Conservation (phyloP, 2,888 invertebrate species). For the Homarus gammarus region DNA sequence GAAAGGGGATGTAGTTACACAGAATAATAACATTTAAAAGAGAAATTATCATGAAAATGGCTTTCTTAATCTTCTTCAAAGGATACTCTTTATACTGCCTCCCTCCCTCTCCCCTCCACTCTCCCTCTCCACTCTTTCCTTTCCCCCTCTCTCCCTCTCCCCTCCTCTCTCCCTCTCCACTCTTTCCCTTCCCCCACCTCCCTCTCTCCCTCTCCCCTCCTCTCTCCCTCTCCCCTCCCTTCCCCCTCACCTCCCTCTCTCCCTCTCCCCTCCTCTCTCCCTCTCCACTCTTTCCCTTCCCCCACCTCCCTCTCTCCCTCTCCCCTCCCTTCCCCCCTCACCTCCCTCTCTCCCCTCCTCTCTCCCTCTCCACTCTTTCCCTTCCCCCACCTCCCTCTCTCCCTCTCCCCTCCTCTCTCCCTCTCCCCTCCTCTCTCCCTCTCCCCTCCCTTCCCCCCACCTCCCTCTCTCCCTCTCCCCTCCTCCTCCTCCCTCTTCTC, state of each 20-base stretch:
- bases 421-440: neutral
- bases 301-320: neutral
- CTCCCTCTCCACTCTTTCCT: neutral
- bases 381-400: neutral
- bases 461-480: neutral
- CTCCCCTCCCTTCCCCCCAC: neutral
- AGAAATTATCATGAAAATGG: conserved; percentile 58
- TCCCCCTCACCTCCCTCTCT: neutral
- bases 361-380: neutral
- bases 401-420: neutral
- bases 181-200: neutral
- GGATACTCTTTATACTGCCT: neutral
- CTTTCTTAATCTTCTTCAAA: conserved; percentile 31
- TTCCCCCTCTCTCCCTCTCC: neutral
- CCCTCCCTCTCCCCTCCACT: neutral
- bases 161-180: no score
- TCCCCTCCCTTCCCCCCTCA: neutral
- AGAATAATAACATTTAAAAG: conserved; percentile 41
- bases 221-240: neutral
- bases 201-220: neutral
- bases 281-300: neutral
- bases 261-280: neutral
- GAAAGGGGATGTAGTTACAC: conserved; percentile 37
- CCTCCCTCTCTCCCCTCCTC: neutral
- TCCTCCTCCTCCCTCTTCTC: neutral